Evolutionary conservation across 2,888 invertebrate species (phyloP).

Genomic region (Cerastoderma edule): DNA sequence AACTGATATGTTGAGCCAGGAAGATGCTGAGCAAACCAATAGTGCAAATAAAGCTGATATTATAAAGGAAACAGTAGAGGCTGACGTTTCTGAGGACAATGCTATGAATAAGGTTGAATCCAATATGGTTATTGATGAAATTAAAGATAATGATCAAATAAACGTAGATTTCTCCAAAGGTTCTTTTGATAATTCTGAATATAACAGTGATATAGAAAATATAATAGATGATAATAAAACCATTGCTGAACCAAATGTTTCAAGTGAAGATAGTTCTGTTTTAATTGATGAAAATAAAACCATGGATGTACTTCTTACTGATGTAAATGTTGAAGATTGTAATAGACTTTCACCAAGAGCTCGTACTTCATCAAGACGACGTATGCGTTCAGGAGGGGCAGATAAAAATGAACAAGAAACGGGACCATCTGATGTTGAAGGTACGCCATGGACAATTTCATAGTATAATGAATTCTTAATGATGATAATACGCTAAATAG

Average conservation of each 20-base stretch:
- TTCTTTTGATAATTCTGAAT: neutral
- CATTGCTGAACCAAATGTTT: neutral
- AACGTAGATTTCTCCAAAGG: neutral
- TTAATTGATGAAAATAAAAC: constrained; percentile 13
- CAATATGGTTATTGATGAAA: neutral
- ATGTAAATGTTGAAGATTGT: neutral
- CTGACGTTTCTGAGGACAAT: no score
- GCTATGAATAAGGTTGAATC: neutral
- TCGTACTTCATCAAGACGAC: neutral
- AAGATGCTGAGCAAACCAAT: no score
- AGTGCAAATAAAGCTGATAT: no score
- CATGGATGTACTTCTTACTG: constrained; percentile 1
- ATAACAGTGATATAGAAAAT: constrained; percentile 4
- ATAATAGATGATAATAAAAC: constrained; percentile 4
- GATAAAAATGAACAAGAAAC: constrained; percentile 23
- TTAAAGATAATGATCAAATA: neutral
- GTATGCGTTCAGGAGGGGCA: constrained; percentile 6
- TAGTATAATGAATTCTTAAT: no score
- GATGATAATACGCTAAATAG: no score
- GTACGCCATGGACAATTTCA: no score
- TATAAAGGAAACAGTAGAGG: no score
- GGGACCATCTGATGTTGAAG: constrained; percentile 34
- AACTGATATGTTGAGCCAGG: no score
- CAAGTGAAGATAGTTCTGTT: neutral
- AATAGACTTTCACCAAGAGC: constrained; percentile 1